phyloP scores from a whole-genome alignment of 2,113 vertebrate species.

The Hirundichthys speculiger region DNA sequence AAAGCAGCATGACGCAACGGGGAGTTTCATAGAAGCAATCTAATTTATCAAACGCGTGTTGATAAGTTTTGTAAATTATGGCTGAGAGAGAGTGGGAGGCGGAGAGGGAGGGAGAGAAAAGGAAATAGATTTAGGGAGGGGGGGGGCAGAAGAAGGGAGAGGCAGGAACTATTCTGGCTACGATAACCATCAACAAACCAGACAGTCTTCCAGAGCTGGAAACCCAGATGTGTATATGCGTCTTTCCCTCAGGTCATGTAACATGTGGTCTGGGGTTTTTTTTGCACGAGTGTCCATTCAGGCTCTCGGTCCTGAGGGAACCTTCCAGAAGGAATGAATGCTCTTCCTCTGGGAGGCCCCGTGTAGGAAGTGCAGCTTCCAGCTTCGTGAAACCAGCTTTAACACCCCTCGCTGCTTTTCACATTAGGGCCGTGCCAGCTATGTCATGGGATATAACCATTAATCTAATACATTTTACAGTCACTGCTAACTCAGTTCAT shows the following conservation, averaged over 20 bases:
- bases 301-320: conserved; percentile 54
- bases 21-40: conserved; percentile 34
- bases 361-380: conserved; percentile 70
- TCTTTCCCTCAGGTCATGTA: conserved; percentile 58
- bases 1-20: conserved; percentile 23
- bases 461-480: conserved; percentile 47
- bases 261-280: conserved; percentile 64
- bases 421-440: conserved; percentile 57
- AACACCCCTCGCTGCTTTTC: conserved; percentile 67
- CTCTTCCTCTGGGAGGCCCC: conserved; percentile 73
- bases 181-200: conserved; percentile 67
- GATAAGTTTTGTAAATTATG: conserved; percentile 50
- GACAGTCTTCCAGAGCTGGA: conserved; percentile 55
- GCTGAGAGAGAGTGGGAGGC: conserved; percentile 9
- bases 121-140: conserved; percentile 27
- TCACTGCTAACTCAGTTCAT: conserved; percentile 15
- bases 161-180: conserved; percentile 52
- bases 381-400: conserved; percentile 46
- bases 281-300: conserved; percentile 59
- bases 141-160: conserved; percentile 18
- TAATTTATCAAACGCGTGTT: conserved; percentile 39
- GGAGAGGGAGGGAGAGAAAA: conserved; percentile 10
- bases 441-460: conserved; percentile 34
- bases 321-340: conserved; percentile 63
- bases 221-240: conserved; percentile 66